Evolutionary conservation across 2,113 vertebrate species (phyloP), one percentile per base, ranked within the genome.

Genomic region (Tor tambroides): DNA sequence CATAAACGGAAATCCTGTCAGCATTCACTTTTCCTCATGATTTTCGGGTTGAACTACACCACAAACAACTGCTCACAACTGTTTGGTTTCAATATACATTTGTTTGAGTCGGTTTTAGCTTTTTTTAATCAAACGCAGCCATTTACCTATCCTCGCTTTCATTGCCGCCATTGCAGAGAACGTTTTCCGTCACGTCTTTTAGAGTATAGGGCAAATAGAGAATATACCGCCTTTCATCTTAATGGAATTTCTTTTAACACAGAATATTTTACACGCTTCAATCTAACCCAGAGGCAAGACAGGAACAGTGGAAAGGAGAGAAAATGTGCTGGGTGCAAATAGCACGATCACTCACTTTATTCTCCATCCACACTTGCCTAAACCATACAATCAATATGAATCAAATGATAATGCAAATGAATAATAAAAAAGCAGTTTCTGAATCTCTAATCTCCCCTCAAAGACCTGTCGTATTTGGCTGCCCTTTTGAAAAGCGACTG

Each of bases 371-470:
- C 76, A 26, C 23, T 51, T 38, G 59, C 61, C 67, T 86, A 90
- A 90, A 85, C 89, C 90, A 0, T 11, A 46, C 89, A 89, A 89
- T 91, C 90, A 89, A 82, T 86, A 89, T 28, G 61, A 92, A 89
- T 89, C 87, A 91, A 90, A 89, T 88, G 82, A 91, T 89, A 89
- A 90, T 78, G 86, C 51, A 83, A 87, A 90, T 84, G 84, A 85
- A 90, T 85, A 87, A 88, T 88, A 80, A 87, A 86, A 88, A 80
- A 51, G 75, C 51, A 49, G 82, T 74, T 87, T 87, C 85, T 51
- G 63, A 87, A 87, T 87, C 89, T 91, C 89, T 92, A 93, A 93
- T 92, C 90, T 88, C 78, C 51, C 88, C 90, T 88, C 72, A 86
- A 86, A 92, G 90, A 90, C 65, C 76, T 86, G 89, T 89, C 79